Conservation (phyloP, 2,888 invertebrate genomes). For the Meloe dianella region DNA sequence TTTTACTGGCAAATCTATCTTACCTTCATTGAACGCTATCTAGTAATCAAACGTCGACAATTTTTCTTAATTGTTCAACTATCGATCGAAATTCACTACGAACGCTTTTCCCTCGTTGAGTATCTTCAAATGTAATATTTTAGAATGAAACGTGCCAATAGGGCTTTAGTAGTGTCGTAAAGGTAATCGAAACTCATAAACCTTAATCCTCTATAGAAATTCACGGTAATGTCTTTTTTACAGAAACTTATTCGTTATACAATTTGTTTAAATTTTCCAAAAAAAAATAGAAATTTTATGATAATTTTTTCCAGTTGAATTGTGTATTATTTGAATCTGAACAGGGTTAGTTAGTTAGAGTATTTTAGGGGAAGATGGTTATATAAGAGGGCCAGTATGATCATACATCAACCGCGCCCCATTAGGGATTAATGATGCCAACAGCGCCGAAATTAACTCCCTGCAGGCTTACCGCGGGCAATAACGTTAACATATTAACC, state of each 20-base stretch:
- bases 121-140: slow-evolving; percentile 50
- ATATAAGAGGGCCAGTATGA: slow-evolving; percentile 48
- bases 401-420: slow-evolving; percentile 63
- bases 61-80: slow-evolving; percentile 4
- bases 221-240: slow-evolving; percentile 45
- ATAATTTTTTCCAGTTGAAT: background rate
- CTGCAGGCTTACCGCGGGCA: slow-evolving; percentile 60
- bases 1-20: no score
- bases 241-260: slow-evolving; percentile 5
- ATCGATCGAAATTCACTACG: background rate
- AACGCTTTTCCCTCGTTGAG: background rate
- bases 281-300: background rate
- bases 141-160: slow-evolving; percentile 53
- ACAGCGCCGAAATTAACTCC: slow-evolving; percentile 62
- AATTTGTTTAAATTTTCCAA: slow-evolving; percentile 11
- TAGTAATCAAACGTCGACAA: background rate
- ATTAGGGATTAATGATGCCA: slow-evolving; percentile 63
- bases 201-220: slow-evolving; percentile 57
- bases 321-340: background rate
- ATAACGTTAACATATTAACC: slow-evolving; percentile 63
- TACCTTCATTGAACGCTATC: no score
- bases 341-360: slow-evolving; percentile 7
- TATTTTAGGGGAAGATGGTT: slow-evolving; percentile 21
- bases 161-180: slow-evolving; percentile 57
- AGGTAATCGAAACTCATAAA: slow-evolving; percentile 60